Percentiles rank a stretch among this genome's conserved stretches.
These are phyloP conservation scores for Stichopus chloronotus DNA, from an alignment of 35 echinoderm and acorn worm species.

Conservation along the genomic window DNA sequence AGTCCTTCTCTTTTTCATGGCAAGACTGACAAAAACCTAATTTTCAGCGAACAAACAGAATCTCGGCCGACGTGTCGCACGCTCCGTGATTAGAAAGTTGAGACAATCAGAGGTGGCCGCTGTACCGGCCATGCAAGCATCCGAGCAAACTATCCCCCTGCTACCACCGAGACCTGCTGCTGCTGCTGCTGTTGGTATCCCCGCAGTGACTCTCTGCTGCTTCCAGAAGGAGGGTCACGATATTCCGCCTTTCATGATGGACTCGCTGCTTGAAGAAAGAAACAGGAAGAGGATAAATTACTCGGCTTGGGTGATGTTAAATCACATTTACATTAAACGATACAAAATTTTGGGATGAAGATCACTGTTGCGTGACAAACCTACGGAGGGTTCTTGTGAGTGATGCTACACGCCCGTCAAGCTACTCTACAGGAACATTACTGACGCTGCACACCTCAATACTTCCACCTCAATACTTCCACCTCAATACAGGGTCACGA, in stretches of 20 bases:
- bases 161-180: no score
- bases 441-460: no score
- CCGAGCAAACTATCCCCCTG: no score
- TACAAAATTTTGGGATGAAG: no score
- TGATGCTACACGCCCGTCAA: no score
- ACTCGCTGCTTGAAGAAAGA: background rate
- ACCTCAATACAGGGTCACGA: no score
- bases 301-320: background rate
- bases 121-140: background rate
- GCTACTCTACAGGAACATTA: no score
- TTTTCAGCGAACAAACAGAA: no score
- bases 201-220: background rate
- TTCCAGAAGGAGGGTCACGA: background rate
- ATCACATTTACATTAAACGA: background rate
- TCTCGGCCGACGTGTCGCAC: no score
- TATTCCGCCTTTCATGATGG: background rate
- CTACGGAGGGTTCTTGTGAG: no score
- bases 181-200: background rate
- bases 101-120: background rate
- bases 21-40: background rate
- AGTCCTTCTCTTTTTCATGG: slow-evolving; percentile 22
- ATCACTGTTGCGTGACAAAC: no score
- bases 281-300: background rate
- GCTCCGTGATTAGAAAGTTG: background rate
- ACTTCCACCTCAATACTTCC: no score